Base-by-base conservation (phyloP, 1,140 invertebrate species). In the Cardiocondyla obscurior region DNA sequence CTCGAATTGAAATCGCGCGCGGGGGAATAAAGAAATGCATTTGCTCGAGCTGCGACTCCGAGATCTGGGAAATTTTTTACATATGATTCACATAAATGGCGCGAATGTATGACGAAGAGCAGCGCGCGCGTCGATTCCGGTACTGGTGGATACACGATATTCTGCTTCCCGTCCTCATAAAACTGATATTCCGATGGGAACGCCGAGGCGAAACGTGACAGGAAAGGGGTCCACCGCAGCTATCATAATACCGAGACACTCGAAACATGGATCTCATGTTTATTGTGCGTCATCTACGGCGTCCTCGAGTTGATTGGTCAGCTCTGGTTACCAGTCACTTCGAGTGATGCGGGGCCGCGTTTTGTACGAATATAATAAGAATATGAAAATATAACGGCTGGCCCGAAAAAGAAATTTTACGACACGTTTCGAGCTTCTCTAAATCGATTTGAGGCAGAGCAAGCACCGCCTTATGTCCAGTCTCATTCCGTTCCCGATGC, bases 231-330 rank as follows among this genome's bases (percentile, higher is more conserved):
- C 88, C 89, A 92, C 89, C 90, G 88, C 90, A 90, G 90, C 90
- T 90, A 92, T 92, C 91, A 92, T 92, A 93, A 92, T 91, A 93
- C 89, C 83, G 81, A 72, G 81, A 90, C 90, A 92, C 91, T 91
- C 91, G 92, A 88, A 88, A 87, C 85, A 86, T 81, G 77, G 81
- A 88, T 88, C 84, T 90, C 82, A 53, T 88, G 79, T 82, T 87
- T 84, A 86, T 67, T 44, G 22, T 53, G 46, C 19, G 53, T 84
- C 60, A 30, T 84, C 60, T 30, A 25, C 14, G 2, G 39, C n/a
- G 42, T 87, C 46, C 79, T 22, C 72, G 30, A 51, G 39, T 49
- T 81, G 76, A 72, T 83, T 53, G 82, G 73, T 69, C 74, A 77
- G 74, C 72, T 83, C 74, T 79, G 73, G 74, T 83, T 83, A 83